Base-by-base conservation (phyloP, 2,888 invertebrate genomes). In the Odontomyia ornata region DNA sequence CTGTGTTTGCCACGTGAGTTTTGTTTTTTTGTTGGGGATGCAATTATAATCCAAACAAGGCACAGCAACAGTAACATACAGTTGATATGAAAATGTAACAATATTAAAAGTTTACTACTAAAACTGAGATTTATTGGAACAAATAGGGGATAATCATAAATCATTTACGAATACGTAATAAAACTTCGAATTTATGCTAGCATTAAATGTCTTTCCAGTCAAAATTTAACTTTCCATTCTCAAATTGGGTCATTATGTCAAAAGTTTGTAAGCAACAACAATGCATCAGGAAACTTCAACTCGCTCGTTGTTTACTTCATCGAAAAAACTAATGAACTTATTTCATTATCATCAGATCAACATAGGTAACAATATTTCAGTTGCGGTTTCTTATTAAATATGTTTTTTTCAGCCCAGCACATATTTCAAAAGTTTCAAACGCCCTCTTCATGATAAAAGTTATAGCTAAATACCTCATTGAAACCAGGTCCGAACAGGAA, bases 371-470 rank as follows among this genome's bases (percentile, higher is more conserved):
- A 25, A 75, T 76, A 13, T 25, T 78, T 69, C 56, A 64, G 9
- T 4, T 73, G 23, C 11, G 13, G n/a, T 30, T 57, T 13, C 21
- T 30, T 46, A 47, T 21, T 36, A 69, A 43, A 11, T 5, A n/a
- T 60, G 56, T 56, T 64, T 52, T 23, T 78, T 83, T 0, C 84
- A 91, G 91, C 84, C 89, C 89, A 28, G 88, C 90, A 88, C 86
- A 96, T 82, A 93, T 95, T 73, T 98, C 97, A 96, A 98, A 98
- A 86, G 93, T 96, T 0, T 96, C 94, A 87, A 99, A 99, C 87
- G 94, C 96, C 0, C 87, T 99, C 67, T 96, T 97, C 83, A 93
- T 97, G 28, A 92, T 98, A 77, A 90, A 98, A 82, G 94, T 90
- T 80, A 91, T 93, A 80, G 88, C 92, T 78, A 98, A 98, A 85